phyloP scores from a whole-genome alignment of 1,140 invertebrate genomes.

The Diprion similis region DNA sequence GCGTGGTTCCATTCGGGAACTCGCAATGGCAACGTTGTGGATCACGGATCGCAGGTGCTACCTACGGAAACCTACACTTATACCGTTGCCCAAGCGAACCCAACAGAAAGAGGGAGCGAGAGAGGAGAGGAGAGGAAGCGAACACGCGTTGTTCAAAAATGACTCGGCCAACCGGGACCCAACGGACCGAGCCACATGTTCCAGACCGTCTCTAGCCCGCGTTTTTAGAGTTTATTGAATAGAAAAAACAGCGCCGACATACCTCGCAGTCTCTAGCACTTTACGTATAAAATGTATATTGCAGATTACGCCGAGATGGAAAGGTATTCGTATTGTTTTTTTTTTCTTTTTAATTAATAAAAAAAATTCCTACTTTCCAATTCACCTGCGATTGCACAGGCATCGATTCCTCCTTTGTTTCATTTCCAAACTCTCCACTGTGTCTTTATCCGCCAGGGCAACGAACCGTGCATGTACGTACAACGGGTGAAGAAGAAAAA shows the following conservation, averaged over 20 bases:
- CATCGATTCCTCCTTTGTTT: too few species aligned
- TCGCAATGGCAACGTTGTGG: background rate
- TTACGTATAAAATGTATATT: too few species aligned
- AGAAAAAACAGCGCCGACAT: too few species aligned
- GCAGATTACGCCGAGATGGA: too few species aligned
- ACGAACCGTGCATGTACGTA: background rate
- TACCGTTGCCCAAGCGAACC: conserved; percentile 2
- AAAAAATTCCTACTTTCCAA: too few species aligned
- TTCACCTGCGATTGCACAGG: too few species aligned
- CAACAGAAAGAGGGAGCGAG: background rate
- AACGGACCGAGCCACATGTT: conserved; percentile 3
- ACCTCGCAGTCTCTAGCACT: too few species aligned
- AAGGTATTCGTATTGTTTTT: too few species aligned
- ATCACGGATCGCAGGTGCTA: conserved; percentile 1
- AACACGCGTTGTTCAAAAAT: conserved; percentile 5
- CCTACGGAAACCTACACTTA: conserved; percentile 6
- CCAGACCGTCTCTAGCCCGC: background rate
- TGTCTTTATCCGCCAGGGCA: background rate
- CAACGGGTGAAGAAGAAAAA: background rate
- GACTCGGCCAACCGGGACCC: background rate
- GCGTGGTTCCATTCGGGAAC: background rate
- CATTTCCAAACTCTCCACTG: too few species aligned
- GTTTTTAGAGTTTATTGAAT: background rate
- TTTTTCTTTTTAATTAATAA: too few species aligned
- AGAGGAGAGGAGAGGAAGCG: background rate